phyloP scores from a whole-genome alignment of 2,797 vertebrate genomes.

The Phyllotis vaccarum region DNA sequence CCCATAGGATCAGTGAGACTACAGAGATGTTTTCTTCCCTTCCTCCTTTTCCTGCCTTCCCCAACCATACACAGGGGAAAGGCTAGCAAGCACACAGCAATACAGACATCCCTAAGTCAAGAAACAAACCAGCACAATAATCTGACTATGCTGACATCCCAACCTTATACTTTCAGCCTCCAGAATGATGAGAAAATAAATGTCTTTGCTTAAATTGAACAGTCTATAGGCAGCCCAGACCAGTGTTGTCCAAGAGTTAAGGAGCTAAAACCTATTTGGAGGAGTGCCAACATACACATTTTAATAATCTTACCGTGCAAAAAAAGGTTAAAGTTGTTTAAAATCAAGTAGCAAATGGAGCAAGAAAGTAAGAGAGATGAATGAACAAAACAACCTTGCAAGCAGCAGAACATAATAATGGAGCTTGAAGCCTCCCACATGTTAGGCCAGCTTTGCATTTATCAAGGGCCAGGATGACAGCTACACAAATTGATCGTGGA shows the following conservation, averaged over 20 bases:
- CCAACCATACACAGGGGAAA: neutral
- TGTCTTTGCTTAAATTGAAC: neutral
- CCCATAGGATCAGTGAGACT: neutral
- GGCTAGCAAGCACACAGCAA: neutral
- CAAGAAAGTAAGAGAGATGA: constrained; percentile 29
- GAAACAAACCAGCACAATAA: neutral
- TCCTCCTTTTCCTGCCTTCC: neutral
- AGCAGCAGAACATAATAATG: constrained; percentile 22
- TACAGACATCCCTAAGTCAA: neutral
- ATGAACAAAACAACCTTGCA: neutral
- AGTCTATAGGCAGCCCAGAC: neutral
- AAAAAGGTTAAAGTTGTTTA: neutral
- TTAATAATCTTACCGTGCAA: neutral
- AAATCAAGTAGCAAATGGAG: constrained; percentile 21
- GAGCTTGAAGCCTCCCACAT: neutral
- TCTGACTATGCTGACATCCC: neutral
- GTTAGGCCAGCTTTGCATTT: neutral
- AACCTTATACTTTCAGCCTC: neutral
- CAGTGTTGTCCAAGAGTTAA: neutral
- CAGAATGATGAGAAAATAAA: neutral
- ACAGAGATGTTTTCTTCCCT: neutral
- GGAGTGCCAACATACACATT: neutral
- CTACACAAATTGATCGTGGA: neutral
- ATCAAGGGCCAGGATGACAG: neutral
- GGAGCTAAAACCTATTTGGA: constrained; percentile 37